These are phyloP conservation scores for Steatornis caripensis DNA, from an alignment of 2,113 vertebrate genomes.

Conservation along the genomic window DNA sequence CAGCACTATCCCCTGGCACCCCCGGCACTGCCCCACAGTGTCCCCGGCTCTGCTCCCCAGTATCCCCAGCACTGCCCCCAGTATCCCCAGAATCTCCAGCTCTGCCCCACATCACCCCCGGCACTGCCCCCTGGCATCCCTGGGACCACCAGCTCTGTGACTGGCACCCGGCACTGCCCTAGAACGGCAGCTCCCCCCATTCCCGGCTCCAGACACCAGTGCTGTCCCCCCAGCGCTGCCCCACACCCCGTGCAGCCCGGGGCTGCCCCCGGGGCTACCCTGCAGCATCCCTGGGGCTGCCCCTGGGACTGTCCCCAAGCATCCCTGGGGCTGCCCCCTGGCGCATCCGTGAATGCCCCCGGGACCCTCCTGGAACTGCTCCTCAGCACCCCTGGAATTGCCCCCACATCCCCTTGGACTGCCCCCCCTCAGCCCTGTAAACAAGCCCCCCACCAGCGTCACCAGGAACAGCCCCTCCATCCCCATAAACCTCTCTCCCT, in stretches of 20 bases:
- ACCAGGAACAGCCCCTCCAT: neutral
- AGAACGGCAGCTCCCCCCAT: neutral
- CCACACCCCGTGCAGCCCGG: neutral
- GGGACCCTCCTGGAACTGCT: neutral
- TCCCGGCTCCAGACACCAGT: neutral
- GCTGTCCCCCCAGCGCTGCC: neutral
- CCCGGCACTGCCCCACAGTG: neutral
- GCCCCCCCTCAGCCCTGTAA: neutral
- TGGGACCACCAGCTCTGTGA: neutral
- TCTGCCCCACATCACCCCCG: neutral
- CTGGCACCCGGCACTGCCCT: neutral
- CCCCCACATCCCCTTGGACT: neutral
- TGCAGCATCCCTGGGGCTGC: neutral
- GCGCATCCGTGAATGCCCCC: neutral
- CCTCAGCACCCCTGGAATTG: neutral
- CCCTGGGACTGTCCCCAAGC: neutral
- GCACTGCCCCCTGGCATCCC: neutral
- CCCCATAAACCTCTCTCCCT: neutral
- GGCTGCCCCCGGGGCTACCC: neutral
- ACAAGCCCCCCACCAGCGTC: neutral
- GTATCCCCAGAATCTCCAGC: neutral
- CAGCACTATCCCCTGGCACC: neutral
- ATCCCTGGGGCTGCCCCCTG: neutral
- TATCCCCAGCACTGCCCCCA: neutral
- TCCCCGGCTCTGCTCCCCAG: neutral